Evolutionary conservation across 2,797 vertebrate genomes (phyloP).

Genomic region (Netta rufina): DNA sequence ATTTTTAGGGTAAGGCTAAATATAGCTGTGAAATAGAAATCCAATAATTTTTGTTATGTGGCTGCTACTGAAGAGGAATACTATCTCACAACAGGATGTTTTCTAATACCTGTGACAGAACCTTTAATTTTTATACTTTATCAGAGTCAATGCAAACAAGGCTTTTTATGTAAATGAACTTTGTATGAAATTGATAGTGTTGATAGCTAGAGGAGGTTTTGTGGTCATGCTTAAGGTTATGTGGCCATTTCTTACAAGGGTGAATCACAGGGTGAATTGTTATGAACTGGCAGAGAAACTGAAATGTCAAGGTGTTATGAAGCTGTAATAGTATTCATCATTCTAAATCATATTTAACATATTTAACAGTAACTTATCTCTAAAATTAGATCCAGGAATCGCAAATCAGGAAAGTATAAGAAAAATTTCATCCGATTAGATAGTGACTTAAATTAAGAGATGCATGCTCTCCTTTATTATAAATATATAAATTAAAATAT

Average conservation of each 20-base stretch:
- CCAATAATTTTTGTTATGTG: not conserved
- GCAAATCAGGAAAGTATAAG: not conserved
- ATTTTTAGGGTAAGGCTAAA: not conserved
- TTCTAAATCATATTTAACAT: not conserved
- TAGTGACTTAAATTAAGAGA: not conserved
- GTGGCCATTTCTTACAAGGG: not conserved
- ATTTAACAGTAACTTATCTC: not conserved
- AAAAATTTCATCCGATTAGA: not conserved
- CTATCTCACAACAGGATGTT: not conserved
- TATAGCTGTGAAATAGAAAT: slow-evolving; percentile 24
- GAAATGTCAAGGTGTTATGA: not conserved
- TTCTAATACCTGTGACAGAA: not conserved
- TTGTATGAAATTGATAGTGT: not conserved
- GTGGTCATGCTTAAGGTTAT: fast-evolving
- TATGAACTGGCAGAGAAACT: not conserved
- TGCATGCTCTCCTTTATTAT: too few relatives aligned
- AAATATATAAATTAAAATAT: too few relatives aligned
- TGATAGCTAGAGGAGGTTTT: not conserved
- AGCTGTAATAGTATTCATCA: not conserved
- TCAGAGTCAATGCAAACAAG: not conserved
- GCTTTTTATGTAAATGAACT: not conserved
- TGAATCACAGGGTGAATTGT: fast-evolving
- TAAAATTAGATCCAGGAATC: not conserved
- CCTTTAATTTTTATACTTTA: not conserved
- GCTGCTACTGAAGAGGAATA: not conserved